phyloP scores from a whole-genome alignment of 2,888 invertebrate genomes.

The Drosophila austrosaltans region DNA sequence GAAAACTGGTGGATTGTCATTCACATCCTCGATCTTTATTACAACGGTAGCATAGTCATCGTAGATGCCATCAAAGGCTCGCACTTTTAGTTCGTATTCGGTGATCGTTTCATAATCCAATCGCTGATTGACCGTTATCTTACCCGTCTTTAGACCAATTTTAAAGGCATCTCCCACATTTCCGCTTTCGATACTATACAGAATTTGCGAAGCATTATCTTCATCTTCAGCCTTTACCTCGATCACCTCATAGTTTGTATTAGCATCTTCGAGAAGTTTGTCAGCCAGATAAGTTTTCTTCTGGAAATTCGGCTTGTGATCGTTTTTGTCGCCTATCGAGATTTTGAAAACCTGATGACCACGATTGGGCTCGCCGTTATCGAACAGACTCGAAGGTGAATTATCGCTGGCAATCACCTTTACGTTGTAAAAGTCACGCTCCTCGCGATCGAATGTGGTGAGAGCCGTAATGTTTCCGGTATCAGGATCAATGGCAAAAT shows the following conservation, averaged over 20 bases:
- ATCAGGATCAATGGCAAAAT: slow-evolving; percentile 92
- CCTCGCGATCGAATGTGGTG: slow-evolving; percentile 93
- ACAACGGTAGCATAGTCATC: slow-evolving; percentile 92
- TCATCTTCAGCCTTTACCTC: slow-evolving; percentile 94
- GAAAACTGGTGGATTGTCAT: slow-evolving; percentile 96
- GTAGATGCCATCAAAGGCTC: slow-evolving; percentile 92
- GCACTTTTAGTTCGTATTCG: slow-evolving; percentile 92
- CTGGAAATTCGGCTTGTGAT: slow-evolving; percentile 96
- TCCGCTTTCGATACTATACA: slow-evolving; percentile 94
- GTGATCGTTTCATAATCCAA: slow-evolving; percentile 93
- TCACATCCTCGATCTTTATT: slow-evolving; percentile 94
- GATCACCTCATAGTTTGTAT: slow-evolving; percentile 91
- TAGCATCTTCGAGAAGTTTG: slow-evolving; percentile 92
- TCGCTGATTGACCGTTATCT: slow-evolving; percentile 90
- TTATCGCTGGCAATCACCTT: slow-evolving; percentile 96
- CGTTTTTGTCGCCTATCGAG: slow-evolving; percentile 97
- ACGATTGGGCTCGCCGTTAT: slow-evolving; percentile 88
- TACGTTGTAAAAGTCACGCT: slow-evolving; percentile 92
- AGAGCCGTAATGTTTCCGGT: slow-evolving; percentile 95
- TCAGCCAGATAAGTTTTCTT: slow-evolving; percentile 89
- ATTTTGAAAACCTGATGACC: slow-evolving; percentile 93
- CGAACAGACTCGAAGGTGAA: slow-evolving; percentile 90
- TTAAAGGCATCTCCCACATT: slow-evolving; percentile 94
- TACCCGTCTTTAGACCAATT: slow-evolving; percentile 93
- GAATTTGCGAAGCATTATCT: slow-evolving; percentile 94